Conservation (phyloP, 2,113 vertebrate genomes). For the Clinocottus analis region DNA sequence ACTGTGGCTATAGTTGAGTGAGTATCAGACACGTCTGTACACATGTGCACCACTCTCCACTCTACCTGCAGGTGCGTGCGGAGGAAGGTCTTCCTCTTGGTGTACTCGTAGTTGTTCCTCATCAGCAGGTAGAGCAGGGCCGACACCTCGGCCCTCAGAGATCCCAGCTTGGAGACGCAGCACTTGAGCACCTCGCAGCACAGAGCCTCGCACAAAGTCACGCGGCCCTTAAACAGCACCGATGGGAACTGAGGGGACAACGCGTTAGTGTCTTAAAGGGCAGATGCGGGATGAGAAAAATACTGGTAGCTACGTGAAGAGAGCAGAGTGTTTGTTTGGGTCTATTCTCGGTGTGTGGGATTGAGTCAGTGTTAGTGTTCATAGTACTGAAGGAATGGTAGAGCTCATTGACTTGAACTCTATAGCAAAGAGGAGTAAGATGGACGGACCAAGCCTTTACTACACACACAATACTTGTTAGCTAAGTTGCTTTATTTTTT, state of each 20-base stretch:
- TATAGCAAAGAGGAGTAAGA: not conserved
- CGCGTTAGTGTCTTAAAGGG: conserved; percentile 19
- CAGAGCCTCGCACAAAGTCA: conserved; percentile 93
- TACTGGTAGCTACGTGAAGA: not conserved
- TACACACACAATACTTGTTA: not conserved
- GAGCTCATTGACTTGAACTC: not conserved
- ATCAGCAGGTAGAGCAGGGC: conserved; percentile 97
- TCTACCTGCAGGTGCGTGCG: conserved; percentile 95
- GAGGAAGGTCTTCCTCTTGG: conserved; percentile 93
- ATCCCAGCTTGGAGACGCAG: conserved; percentile 93
- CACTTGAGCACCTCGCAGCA: conserved; percentile 98
- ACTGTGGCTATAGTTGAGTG: not conserved
- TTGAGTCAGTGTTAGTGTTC: not conserved
- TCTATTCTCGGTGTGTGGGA: not conserved
- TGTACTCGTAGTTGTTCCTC: conserved; percentile 98
- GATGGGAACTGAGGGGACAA: conserved; percentile 88
- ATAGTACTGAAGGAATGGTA: too few species aligned
- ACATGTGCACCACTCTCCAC: not conserved
- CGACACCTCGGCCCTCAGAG: conserved; percentile 90
- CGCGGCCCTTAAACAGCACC: conserved; percentile 94
- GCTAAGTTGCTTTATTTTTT: not conserved
- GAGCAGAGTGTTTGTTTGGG: not conserved
- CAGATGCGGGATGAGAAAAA: not conserved
- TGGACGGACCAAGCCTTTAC: not conserved
- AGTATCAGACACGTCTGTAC: not conserved